Percentiles rank a stretch among this genome's conserved stretches.
Evolutionary conservation across 2,888 invertebrate species (phyloP).

Genomic region (Lepidocyrtoides sp.): DNA sequence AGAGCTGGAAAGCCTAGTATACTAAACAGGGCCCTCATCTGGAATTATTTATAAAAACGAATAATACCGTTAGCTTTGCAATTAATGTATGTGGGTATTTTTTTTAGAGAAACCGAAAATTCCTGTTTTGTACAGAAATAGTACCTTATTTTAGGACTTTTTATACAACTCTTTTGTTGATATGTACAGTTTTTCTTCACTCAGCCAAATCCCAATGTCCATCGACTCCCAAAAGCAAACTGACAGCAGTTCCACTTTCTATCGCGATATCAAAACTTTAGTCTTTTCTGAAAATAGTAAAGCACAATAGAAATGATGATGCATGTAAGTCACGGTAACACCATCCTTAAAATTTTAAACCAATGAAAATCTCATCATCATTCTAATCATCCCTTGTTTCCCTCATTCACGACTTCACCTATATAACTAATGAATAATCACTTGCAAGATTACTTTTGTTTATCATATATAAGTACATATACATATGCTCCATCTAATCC

Average conservation of each 20-base stretch:
- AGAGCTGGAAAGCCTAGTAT: conserved; percentile 31
- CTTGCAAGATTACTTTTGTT: conserved; percentile 17
- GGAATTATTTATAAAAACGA: background rate
- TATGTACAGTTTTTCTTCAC: background rate
- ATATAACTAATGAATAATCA: background rate
- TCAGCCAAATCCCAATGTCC: background rate
- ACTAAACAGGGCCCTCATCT: conserved; percentile 45
- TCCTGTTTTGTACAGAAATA: no score
- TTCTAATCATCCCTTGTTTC: conserved; percentile 67
- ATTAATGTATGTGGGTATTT: background rate
- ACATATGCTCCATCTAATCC: conserved; percentile 64
- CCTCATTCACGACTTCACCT: conserved; percentile 17
- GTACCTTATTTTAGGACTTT: no score
- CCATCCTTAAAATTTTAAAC: conserved; percentile 15
- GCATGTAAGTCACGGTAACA: background rate
- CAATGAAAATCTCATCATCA: conserved; percentile 44
- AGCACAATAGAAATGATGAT: conserved; percentile 1
- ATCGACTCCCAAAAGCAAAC: conserved; percentile 33
- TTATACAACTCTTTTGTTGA: background rate
- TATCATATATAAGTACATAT: background rate
- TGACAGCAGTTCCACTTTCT: background rate
- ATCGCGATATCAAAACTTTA: background rate
- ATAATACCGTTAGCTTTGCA: background rate
- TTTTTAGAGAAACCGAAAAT: no score
- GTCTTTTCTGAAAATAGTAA: conserved; percentile 5